phyloP scores from a whole-genome alignment of 2,797 vertebrate genomes.

The Sebastes melanostomus region DNA sequence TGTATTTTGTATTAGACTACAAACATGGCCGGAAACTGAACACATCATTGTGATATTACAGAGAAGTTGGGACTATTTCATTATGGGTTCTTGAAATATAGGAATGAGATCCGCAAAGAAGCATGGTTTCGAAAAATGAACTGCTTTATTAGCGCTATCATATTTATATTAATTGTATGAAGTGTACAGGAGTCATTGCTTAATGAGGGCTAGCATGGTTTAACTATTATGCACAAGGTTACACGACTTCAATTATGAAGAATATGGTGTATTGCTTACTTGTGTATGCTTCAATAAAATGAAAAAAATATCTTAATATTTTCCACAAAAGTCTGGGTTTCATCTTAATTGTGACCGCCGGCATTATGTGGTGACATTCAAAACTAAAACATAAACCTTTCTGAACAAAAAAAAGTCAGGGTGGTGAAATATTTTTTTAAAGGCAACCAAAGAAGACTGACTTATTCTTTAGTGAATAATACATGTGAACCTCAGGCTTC shows the following conservation, averaged over 20 bases:
- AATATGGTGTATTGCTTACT: constrained; percentile 75
- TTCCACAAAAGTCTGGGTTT: constrained; percentile 58
- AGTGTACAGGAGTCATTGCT: constrained; percentile 70
- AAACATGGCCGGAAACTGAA: constrained; percentile 21
- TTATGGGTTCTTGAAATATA: constrained; percentile 30
- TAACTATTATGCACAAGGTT: constrained; percentile 80
- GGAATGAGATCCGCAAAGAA: constrained; percentile 42
- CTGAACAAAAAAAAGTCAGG: neutral
- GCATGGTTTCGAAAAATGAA: constrained; percentile 67
- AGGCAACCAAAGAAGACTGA: neutral
- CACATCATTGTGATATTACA: neutral
- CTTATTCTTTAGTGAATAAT: constrained; percentile 26
- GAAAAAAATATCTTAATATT: constrained; percentile 62
- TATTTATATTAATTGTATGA: constrained; percentile 69
- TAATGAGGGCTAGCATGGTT: constrained; percentile 78
- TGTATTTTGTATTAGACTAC: constrained; percentile 16
- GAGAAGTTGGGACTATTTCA: constrained; percentile 12
- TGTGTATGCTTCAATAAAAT: constrained; percentile 80
- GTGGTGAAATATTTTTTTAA: neutral
- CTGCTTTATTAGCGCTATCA: constrained; percentile 67
- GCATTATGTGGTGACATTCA: neutral
- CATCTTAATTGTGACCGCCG: neutral
- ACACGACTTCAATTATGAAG: constrained; percentile 74
- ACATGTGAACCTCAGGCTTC: constrained; percentile 1
- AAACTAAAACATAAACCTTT: neutral